Conservation (phyloP, 1,140 invertebrate genomes). For the Drosophila carrolli region DNA sequence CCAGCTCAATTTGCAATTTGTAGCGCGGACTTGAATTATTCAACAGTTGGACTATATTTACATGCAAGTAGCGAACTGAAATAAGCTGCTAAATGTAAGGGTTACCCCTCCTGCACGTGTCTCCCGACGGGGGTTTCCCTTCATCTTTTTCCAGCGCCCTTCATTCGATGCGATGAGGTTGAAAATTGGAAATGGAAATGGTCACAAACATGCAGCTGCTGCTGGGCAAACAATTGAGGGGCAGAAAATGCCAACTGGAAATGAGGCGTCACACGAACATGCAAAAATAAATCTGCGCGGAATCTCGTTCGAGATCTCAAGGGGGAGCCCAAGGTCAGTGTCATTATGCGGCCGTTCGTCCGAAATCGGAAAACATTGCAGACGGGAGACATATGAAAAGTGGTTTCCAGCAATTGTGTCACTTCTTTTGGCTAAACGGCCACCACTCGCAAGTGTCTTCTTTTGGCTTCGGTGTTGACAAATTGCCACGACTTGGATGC, state of each 20-base stretch:
- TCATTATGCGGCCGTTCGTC: conserved; percentile 35
- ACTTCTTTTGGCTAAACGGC: conserved; percentile 67
- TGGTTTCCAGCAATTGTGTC: conserved; percentile 70
- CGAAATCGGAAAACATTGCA: conserved; percentile 1
- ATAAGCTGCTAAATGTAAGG: conserved; percentile 20
- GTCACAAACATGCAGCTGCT: conserved; percentile 41
- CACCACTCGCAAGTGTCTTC: conserved; percentile 54
- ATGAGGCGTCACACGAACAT: conserved; percentile 69
- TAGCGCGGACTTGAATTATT: conserved; percentile 60
- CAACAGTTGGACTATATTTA: conserved; percentile 43
- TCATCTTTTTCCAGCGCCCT: not conserved
- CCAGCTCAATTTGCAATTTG: conserved; percentile 57
- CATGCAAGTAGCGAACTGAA: conserved; percentile 29
- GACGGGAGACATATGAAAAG: conserved; percentile 64
- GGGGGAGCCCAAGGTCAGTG: conserved; percentile 66
- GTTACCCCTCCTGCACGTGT: conserved; percentile 32
- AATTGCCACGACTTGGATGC: conserved; percentile 58
- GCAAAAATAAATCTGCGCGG: conserved; percentile 36
- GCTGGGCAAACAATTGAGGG: conserved; percentile 57
- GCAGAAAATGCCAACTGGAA: conserved; percentile 76
- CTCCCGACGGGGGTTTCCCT: conserved; percentile 28
- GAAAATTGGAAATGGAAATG: conserved; percentile 34
- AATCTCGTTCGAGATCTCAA: conserved; percentile 1
- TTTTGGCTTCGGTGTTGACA: conserved; percentile 68
- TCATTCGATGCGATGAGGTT: conserved; percentile 12